Base-by-base conservation (phyloP, 1,140 invertebrate species). In the Neodiprion fabricii region DNA sequence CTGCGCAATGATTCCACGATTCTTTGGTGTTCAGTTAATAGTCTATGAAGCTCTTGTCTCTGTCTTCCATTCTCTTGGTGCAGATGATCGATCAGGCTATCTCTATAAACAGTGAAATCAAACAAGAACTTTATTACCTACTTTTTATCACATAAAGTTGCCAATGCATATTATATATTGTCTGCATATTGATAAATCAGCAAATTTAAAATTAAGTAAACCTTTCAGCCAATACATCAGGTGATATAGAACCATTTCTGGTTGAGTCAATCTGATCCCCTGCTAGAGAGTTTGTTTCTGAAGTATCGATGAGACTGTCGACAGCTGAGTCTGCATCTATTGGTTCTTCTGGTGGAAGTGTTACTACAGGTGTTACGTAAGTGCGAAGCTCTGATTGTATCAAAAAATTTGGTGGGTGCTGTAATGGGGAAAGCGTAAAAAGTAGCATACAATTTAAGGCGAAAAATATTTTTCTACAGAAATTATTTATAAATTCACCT, bases 341-440 rank as follows among this genome's bases (percentile, higher is more conserved):
- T 11, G 90, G 93, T 73, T 91, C 90, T 82, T 91, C 90, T n/a
- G 90, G 90, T 7, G 95, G 95, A 61, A 99, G 92, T 67, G 96
- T 93, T 9, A 98, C 97, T 67, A 98, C 96, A 10, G 97, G 98
- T 28, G 97, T 96, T 28, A 97, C 94, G 83, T 99, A 99, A 53
- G 94, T 95, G 71, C 94, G 92, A 81, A 99, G 92, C 84, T 99
- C 97, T 50, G 96, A 93, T 88, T 97, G 95, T 75, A 97, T 92
- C 71, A 98, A 89, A 88, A 99, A 99, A 85, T 99, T 99, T 7
- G 98, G 98, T 77, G 97, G 96, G 81, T 95, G 94, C 90, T 96
- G 76, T 70, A 89, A 89, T 21, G 78, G 77, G 81, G 83, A 75
- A 78, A 72, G 68, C 61, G 70, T 69, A 61, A 68, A 72, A 70